A percentile compares a stretch with the other conserved stretches of the same genome.
phyloP scores from a whole-genome alignment of 2,113 vertebrate species.

The Pygoscelis adeliae region DNA sequence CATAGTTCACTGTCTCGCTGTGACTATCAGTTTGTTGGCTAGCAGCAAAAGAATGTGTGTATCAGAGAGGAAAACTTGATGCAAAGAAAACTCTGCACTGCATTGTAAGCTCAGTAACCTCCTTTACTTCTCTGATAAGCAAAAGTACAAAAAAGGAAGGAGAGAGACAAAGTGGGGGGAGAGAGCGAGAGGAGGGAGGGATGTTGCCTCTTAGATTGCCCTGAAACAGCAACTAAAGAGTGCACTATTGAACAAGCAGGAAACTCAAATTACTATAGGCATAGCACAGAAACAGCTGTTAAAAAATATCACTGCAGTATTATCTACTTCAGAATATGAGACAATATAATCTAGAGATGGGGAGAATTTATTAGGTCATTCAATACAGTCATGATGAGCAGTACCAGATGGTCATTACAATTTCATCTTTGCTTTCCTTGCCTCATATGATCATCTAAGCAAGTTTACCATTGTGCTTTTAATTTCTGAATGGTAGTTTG shows the following conservation, averaged over 20 bases:
- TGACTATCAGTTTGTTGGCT: neutral
- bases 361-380: neutral
- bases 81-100: neutral
- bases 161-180: too few relatives aligned
- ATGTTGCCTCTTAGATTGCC: neutral
- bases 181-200: neutral
- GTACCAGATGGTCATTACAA: neutral
- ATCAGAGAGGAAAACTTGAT: neutral
- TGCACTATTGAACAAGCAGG: neutral
- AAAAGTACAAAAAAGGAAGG: neutral
- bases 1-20: neutral
- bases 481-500: neutral
- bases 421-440: neutral
- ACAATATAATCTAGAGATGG: neutral
- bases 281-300: neutral
- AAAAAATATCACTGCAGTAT: neutral
- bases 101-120: neutral
- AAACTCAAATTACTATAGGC: neutral
- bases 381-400: neutral
- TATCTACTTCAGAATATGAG: neutral
- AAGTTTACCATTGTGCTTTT: neutral
- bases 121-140: neutral
- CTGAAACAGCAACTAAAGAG: neutral
- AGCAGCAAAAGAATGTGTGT: neutral
- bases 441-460: neutral